Base-by-base conservation (phyloP, 2,113 vertebrate genomes). In the Lanius ludovicianus region DNA sequence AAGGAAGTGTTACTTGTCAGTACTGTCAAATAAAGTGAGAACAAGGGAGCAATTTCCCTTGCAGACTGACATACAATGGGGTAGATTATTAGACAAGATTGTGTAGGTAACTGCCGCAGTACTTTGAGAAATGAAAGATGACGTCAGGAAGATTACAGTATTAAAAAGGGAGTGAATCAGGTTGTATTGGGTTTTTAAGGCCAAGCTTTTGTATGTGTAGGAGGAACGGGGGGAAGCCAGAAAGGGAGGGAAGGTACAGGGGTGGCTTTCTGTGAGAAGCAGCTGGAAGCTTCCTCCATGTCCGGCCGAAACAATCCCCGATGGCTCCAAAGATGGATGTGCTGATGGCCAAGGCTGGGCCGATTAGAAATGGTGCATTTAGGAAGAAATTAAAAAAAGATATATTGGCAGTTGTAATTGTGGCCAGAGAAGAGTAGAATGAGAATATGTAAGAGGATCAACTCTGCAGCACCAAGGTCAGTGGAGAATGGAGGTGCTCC, bases 1-100 rank as follows among this genome's bases (percentile, higher is more conserved):
- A 78, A 95, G 93, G 96, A 97, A 97, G 71, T 9, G 6, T 83
- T 84, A 60, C 52, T 87, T 95, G 92, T 90, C 90, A 95, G 64
- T 78, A 28, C 87, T 68, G 83, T 93, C 90, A 97, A 94, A 96
- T 84, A 90, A 90, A 89, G 80, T 24, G 33, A 68, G 63, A 90
- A 80, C 35, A 71, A 89, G 90, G 90, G 96, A 97, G 85, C 73
- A 90, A 78, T 96, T 96, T 97, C 57, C 76, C 76, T 86, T 4
- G 0, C 24, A 70, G 75, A 77, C 65, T 94, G 95, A 68, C 90
- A 93, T 56, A 71, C 68, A 87, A 20, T 90, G 37, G 71, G 41
- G 68, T 63, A 84, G 56, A 75, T 95, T 46, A 78, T 93, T 96
- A 95, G 68, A 31, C n/a, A 95, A 93, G 83, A 87, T 84, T 86